Evolutionary conservation across 2,797 vertebrate species (phyloP).

Genomic region (Sardinella longiceps): DNA sequence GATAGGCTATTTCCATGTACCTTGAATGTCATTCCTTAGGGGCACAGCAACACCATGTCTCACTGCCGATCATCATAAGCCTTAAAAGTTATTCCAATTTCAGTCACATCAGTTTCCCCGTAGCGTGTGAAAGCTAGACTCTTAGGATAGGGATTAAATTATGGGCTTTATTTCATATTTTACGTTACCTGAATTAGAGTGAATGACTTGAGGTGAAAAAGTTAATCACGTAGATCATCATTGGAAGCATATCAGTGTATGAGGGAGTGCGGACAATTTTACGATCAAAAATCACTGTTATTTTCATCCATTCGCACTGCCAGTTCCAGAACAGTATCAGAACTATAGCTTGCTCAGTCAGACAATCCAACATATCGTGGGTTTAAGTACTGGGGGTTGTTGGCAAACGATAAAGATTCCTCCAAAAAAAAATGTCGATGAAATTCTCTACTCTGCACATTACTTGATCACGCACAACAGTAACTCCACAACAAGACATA

Average conservation of each 20-base stretch:
- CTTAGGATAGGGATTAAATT: background rate
- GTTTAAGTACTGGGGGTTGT: background rate
- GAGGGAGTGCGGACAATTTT: background rate
- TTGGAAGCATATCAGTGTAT: background rate
- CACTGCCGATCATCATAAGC: background rate
- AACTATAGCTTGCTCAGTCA: background rate
- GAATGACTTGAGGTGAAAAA: background rate
- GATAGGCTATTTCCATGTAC: background rate
- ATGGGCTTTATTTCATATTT: background rate
- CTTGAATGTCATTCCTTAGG: background rate
- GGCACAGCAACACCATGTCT: background rate
- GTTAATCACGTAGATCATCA: background rate
- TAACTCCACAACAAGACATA: background rate
- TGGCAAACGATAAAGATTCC: background rate
- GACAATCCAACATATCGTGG: background rate
- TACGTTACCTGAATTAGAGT: background rate
- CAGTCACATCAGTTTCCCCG: background rate
- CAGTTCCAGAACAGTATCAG: background rate
- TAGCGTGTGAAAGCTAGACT: background rate
- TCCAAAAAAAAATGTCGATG: background rate
- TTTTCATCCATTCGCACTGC: background rate
- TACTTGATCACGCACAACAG: background rate
- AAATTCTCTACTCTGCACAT: background rate
- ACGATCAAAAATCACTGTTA: background rate
- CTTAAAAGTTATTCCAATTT: background rate